Conservation (phyloP, 2,888 invertebrate genomes). For the Camponotus fellah region DNA sequence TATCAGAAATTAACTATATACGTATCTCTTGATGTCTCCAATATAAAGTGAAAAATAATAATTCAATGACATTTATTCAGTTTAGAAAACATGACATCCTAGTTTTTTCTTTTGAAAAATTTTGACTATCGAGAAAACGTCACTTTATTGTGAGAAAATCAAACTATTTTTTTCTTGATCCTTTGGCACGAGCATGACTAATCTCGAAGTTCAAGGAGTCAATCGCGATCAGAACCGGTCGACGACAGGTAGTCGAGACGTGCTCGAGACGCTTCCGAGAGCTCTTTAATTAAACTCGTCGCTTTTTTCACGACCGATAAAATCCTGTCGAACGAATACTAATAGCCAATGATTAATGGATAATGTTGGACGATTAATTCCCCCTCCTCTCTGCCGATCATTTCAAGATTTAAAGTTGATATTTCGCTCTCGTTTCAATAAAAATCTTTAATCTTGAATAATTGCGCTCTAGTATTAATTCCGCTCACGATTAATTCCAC, state of each 20-base stretch:
- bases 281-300: slow-evolving; percentile 49
- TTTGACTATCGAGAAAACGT: neutral
- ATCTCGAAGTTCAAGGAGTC: slow-evolving; percentile 68
- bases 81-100: neutral
- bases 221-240: slow-evolving; percentile 75
- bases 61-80: neutral
- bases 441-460: slow-evolving; percentile 7
- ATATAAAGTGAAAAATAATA: neutral
- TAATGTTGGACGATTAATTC: slow-evolving; percentile 25
- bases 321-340: slow-evolving; percentile 25
- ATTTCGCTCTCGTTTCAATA: slow-evolving; percentile 16
- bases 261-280: slow-evolving; percentile 50
- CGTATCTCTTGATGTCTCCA: neutral
- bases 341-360: slow-evolving; percentile 38
- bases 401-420: neutral
- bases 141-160: neutral
- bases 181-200: slow-evolving; percentile 22
- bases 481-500: slow-evolving; percentile 16
- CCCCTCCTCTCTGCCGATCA: neutral
- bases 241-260: slow-evolving; percentile 64
- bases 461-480: slow-evolving; percentile 27
- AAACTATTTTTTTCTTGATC: neutral
- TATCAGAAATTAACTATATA: neutral
- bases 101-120: neutral
- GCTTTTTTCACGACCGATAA: slow-evolving; percentile 16